Base-by-base conservation (phyloP, 2,888 invertebrate species). In the Melitaea athalia region DNA sequence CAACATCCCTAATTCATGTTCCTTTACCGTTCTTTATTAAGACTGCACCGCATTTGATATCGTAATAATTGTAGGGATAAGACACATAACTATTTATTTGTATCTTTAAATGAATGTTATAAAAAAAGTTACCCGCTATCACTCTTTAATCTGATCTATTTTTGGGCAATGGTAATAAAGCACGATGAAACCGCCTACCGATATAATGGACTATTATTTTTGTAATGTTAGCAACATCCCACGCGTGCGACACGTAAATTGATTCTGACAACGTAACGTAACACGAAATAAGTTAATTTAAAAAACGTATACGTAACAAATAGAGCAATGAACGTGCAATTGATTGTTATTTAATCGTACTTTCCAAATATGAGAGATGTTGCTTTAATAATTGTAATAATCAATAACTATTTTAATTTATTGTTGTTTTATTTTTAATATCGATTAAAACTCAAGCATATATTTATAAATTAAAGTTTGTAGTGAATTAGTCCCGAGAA, bases 151-250 rank as follows among this genome's bases (percentile, higher is more conserved):
- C 38, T 38, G 38, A 38, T 38, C 38, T 38, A 38, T 38, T n/a
- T 49, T 49, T 49, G n/a, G 6, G 47, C 47, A 49, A 14, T 45
- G 45, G 45, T 45, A 14, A 49, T 49, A 49, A 73, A 74, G 67
- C 70, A n/a, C n/a, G 47, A n/a, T 49, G 47, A 31, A 7, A 55
- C 33, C 71, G 71, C 75, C 75, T 64, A 75, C 74, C 57, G 53
- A 53, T 33, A 47, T 55, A 69, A 72, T 63, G 66, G 70, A 68
- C 64, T 65, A 68, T 63, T 71, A 67, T 71, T 73, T 72, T 59
- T 62, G 53, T 69, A 64, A 72, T 57, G 63, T 59, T 49, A 72
- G 61, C 49, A 61, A 65, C 63, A 47, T 47, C 72, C 69, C 57
- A 69, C 69, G 63, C 65, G 38, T 50, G 55, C 31, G 50, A 53